Base-by-base conservation (phyloP, 2,888 invertebrate genomes). In the Ophion costatus region DNA sequence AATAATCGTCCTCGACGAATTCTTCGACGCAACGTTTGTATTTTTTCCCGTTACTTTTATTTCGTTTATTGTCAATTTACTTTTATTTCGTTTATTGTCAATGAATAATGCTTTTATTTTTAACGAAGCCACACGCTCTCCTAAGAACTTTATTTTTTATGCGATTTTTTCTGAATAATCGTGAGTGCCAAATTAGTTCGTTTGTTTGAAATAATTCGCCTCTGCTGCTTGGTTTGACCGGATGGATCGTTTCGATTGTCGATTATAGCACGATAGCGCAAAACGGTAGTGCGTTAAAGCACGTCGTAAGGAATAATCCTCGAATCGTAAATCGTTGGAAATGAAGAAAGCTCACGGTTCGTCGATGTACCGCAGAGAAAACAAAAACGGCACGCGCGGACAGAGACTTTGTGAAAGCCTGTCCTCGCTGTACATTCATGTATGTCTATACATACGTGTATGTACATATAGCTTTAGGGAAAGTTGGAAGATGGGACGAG, bases 401-500 rank as follows among this genome's bases (percentile, higher is more conserved):
- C 51, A 17, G 51, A 51, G 17, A 42, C 61, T 73, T 61, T 61
- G 42, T 61, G 17, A 51, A 42, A 73, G 42, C 42, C 42, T 24
- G 33, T 61, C 17, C 9, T 14, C 2, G 22, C 17, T 24, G 17
- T 51, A 69, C 24, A 24, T 51, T 24, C 51, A 24, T 45, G 24
- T 56, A 45, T 24, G 63, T 38, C 10, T 9, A n/a, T n/a, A 38
- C 10, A 66, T 17, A 20, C 51, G 51, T 51, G 51, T 51, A 59
- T 66, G 10, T 80, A 78, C 9, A 67, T 80, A 78, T 14, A 67
- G 51, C 24, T 57, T 24, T 29, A 57, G 61, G 22, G 69, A 75
- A 83, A 83, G 83, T 83, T 83, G 17, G 56, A 70, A 73, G 67
- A 57, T n/a, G 59, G 45, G 24, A 73, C 24, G 56, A 70, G 29